A percentile compares a stretch with the other conserved stretches of the same genome.
phyloP scores from a whole-genome alignment of 2,888 invertebrate genomes.

The Apamea epomidion region DNA sequence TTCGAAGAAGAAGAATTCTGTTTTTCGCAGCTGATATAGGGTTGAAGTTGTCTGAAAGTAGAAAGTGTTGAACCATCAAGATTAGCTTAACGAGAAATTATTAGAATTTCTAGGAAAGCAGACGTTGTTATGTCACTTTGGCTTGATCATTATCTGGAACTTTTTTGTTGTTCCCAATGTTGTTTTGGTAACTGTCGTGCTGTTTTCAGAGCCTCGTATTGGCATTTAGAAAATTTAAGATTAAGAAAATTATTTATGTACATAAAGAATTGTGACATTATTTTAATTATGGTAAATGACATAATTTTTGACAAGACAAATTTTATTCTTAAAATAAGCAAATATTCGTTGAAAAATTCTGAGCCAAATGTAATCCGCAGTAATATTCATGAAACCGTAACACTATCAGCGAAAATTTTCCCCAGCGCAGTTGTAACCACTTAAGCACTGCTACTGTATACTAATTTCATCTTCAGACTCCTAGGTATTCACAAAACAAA shows the following conservation, averaged over 20 bases:
- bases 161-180: background rate
- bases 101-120: background rate
- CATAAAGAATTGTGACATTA: too few relatives aligned
- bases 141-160: background rate
- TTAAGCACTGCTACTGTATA: background rate
- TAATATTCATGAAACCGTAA: conserved; percentile 5
- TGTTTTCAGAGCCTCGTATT: background rate
- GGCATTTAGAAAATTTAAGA: background rate
- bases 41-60: conserved; percentile 7
- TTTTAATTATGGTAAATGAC: background rate
- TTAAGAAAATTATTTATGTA: too few relatives aligned
- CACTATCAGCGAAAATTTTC: conserved; percentile 3
- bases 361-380: background rate
- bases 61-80: conserved; percentile 4
- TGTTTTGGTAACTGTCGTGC: background rate
- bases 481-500: background rate
- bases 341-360: background rate
- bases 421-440: background rate
- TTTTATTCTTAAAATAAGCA: background rate
- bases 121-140: background rate
- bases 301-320: background rate
- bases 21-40: background rate
- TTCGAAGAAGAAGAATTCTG: background rate
- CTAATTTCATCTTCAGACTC: background rate
- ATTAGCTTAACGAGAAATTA: background rate